Conservation (phyloP, 2,888 invertebrate species). For the Sinohyriopsis cumingii region DNA sequence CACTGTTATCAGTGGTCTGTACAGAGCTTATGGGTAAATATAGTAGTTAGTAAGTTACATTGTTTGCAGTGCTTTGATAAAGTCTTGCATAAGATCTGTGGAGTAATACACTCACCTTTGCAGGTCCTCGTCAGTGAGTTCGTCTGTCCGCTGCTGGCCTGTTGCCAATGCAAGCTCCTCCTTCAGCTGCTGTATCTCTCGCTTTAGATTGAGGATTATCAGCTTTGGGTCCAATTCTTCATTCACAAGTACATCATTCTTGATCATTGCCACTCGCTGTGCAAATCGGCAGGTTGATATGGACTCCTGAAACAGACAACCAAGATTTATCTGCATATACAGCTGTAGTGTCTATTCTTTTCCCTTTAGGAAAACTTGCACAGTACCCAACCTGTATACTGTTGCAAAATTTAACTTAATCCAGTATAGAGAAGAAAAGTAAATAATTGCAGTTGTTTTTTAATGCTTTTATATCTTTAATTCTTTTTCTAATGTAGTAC, state of each 20-base stretch:
- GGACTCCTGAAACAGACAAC: constrained; percentile 62
- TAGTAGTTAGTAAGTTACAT: not conserved
- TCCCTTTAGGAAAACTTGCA: too few species aligned
- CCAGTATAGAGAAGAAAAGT: too few species aligned
- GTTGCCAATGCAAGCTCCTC: constrained; percentile 69
- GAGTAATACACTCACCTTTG: constrained; percentile 45
- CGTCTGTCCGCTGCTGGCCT: constrained; percentile 68
- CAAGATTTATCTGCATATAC: not conserved
- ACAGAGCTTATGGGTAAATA: too few species aligned
- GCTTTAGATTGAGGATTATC: constrained; percentile 67
- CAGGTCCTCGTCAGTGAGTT: constrained; percentile 64
- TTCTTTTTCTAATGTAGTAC: too few species aligned
- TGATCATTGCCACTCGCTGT: constrained; percentile 72
- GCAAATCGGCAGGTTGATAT: constrained; percentile 73
- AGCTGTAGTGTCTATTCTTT: too few species aligned
- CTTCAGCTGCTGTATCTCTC: constrained; percentile 67
- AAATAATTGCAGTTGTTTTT: too few species aligned
- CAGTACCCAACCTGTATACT: too few species aligned
- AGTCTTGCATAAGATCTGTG: not conserved
- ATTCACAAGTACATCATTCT: constrained; percentile 72
- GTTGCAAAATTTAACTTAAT: too few species aligned
- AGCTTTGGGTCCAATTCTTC: constrained; percentile 72
- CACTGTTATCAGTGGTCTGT: too few species aligned
- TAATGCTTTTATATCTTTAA: too few species aligned
- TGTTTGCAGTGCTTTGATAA: not conserved